Conservation (phyloP, 30 jellyfish, hydroid and myxozoan genomes). For the Chironex yamaguchii region DNA sequence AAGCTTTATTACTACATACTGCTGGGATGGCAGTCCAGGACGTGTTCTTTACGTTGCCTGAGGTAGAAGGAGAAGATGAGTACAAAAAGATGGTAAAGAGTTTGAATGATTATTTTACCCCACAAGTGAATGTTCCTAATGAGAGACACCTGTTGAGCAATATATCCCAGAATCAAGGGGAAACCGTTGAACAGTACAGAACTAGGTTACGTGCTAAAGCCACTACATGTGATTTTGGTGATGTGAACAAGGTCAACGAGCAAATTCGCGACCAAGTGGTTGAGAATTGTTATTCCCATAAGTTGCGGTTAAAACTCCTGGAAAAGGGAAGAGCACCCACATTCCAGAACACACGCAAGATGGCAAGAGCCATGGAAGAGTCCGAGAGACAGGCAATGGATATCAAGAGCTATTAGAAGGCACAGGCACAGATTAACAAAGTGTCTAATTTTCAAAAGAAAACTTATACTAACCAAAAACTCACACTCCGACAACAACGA, state of each 20-base stretch:
- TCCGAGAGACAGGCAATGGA: conserved; percentile 32
- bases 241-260: conserved; percentile 17
- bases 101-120: conserved; percentile 35
- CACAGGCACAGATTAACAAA: conserved; percentile 24
- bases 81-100: not conserved
- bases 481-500: conserved; percentile 3
- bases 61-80: no score
- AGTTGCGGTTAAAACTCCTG: conserved; percentile 27
- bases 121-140: conserved; percentile 43
- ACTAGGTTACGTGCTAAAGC: conserved; percentile 39
- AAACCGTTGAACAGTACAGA: conserved; percentile 41
- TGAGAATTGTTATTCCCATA: conserved; percentile 31
- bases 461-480: no score
- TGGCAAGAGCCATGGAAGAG: conserved; percentile 60
- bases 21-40: conserved; percentile 31
- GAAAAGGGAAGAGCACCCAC: conserved; percentile 32
- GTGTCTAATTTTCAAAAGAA: conserved; percentile 20
- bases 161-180: conserved; percentile 6
- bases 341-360: conserved; percentile 13
- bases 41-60: not conserved
- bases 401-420: conserved; percentile 18
- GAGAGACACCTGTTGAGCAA: conserved; percentile 21
- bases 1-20: conserved; percentile 66
- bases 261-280: conserved; percentile 55
- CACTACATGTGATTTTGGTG: conserved; percentile 47